Evolutionary conservation across 2,888 invertebrate genomes (phyloP), one percentile per base, ranked within the genome.

Genomic region (Axea sp.): DNA sequence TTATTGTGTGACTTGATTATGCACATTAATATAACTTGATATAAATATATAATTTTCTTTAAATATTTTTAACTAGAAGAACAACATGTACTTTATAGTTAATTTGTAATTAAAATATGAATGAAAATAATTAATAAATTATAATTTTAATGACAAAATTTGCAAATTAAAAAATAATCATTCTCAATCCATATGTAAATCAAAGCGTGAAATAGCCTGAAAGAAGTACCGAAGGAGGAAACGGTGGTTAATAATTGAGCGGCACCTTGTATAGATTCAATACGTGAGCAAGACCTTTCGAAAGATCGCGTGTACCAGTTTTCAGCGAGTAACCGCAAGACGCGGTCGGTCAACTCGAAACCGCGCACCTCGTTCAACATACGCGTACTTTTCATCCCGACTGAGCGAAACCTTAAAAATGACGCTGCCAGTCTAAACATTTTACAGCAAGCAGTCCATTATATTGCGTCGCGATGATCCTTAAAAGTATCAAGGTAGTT

Each of bases 291-390:
- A 79, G 77, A 77, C 79, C 80, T 80, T 77, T 74, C 76, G 78
- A 77, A 79, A 78, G 78, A 77, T 82, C 82, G 77, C 82, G 75
- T 82, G 81, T 80, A 80, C 82, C 79, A 83, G 83, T 83, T 83
- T 82, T 80, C 81, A 80, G 75, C 74, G 78, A 76, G 77, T 80
- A 80, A 80, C 78, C 80, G 76, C 78, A 75, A 77, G 65, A 78
- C 68, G 72, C 80, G 75, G 79, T 73, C 79, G 75, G 64, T 75
- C 79, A 74, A 64, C 68, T 59, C 77, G 31, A 45, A 67, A 78
- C 76, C 79, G 71, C 77, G 79, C 77, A 76, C 76, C 76, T 76
- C 65, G 73, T 80, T 51, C 64, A 43, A 57, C 53, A 31, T 69
- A 35, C 57, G 19, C 37, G 47, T 51, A 59, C 49, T 26, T 43